Conservation (phyloP, 53 echinoderm and acorn worm species). For the Astropecten irregularis region DNA sequence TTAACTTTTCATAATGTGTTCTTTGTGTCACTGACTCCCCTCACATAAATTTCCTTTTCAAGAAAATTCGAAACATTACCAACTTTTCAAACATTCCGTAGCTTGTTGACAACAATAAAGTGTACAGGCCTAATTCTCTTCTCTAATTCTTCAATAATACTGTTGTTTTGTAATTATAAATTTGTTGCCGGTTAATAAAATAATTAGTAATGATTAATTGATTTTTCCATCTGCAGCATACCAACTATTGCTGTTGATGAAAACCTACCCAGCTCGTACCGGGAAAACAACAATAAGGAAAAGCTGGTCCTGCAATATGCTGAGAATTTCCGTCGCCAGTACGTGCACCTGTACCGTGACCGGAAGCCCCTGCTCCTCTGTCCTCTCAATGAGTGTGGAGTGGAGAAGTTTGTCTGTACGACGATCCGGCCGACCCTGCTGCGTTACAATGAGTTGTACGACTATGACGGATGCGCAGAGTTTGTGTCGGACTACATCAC, state of each 20-base stretch:
- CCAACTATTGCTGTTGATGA: slow-evolving; percentile 46
- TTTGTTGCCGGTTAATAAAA: too few relatives aligned
- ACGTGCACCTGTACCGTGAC: slow-evolving; percentile 95
- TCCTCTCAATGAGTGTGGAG: slow-evolving; percentile 89
- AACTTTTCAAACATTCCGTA: too few relatives aligned
- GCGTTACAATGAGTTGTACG: slow-evolving; percentile 85
- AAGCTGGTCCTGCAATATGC: slow-evolving; percentile 93
- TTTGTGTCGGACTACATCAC: slow-evolving; percentile 97
- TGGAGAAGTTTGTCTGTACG: slow-evolving; percentile 97
- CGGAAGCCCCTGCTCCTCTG: slow-evolving; percentile 88
- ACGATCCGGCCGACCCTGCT: slow-evolving; percentile 88
- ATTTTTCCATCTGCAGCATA: slow-evolving; percentile 18
- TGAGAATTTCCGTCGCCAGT: slow-evolving; percentile 97
- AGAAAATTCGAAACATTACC: too few relatives aligned
- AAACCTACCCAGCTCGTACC: slow-evolving; percentile 78
- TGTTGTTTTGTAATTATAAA: too few relatives aligned
- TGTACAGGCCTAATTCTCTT: too few relatives aligned
- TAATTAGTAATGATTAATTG: too few relatives aligned
- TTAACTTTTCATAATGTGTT: too few relatives aligned
- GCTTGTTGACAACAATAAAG: too few relatives aligned
- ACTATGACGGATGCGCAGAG: slow-evolving; percentile 95
- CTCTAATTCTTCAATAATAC: too few relatives aligned
- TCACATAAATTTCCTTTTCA: too few relatives aligned
- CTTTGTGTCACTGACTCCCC: too few relatives aligned
- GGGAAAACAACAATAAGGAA: slow-evolving; percentile 89